Evolutionary conservation across 2,797 vertebrate genomes (phyloP), one percentile per base, ranked within the genome.

Genomic region (Channallabes apus): DNA sequence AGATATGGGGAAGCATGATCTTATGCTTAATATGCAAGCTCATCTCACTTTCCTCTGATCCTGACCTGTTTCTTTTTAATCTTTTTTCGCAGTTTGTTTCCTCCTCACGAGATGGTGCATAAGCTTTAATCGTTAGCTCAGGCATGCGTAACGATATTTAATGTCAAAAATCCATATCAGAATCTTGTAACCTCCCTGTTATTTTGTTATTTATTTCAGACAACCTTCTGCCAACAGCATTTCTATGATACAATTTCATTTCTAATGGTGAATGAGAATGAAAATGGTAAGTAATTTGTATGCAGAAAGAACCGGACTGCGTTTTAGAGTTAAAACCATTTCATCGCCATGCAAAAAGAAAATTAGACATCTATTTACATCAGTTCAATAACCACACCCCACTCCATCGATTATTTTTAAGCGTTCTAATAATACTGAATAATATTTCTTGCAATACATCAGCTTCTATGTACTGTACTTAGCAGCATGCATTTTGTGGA

Each of bases 401-500:
- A 85, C 93, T 94, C 94, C 93, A 89, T 90, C 88, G 67, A 77
- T 86, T 85, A 62, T 78, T 78, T 91, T 92, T 89, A 93, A 92
- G 90, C 89, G 87, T 84, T 92, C 90, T 89, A 90, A 92, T 93
- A 91, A 92, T 93, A 91, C 89, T 73, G 61, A 89, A 92, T 94
- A 93, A 93, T 92, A 94, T 92, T 94, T 95, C 92, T 95, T 95
- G 96, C 97, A 98, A 97, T 97, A 97, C 97, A 96, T 97, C 95
- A 96, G 95, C 97, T 97, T 98, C 94, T 95, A 96, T 96, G 95
- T 97, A 96, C 96, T 97, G 95, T 98, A 98, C 95, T 96, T 97
- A 98, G 96, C 96, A 97, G 98, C 97, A 99, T 99, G 97, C 97
- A 94, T 96, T 97, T 96, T 97, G 96, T 97, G 96, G 94, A 95